These are phyloP conservation scores for Orthonychiurus folsomi DNA, from an alignment of 2,888 invertebrate genomes.

Conservation along the genomic window DNA sequence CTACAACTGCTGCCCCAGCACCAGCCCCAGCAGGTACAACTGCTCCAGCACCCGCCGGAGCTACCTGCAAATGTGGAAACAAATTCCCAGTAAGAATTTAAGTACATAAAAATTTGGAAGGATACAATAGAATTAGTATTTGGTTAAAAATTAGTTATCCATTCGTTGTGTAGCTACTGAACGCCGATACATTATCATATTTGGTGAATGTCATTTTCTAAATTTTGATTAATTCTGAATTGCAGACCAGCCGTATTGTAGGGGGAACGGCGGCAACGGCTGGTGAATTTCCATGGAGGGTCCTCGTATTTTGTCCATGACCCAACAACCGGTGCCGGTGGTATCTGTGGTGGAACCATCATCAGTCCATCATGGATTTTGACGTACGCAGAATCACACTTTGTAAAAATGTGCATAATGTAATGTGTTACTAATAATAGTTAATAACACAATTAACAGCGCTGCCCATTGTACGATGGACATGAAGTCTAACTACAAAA, in stretches of 20 bases:
- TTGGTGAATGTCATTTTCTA: too few species aligned
- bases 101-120: neutral
- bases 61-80: neutral
- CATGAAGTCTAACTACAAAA: constrained; percentile 6
- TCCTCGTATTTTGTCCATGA: constrained; percentile 16
- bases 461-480: constrained; percentile 23
- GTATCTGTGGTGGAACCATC: constrained; percentile 29
- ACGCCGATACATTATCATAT: too few species aligned
- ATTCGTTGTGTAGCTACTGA: too few species aligned
- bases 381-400: too few species aligned
- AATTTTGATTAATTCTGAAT: neutral
- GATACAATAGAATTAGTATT: too few species aligned
- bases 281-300: constrained; percentile 32
- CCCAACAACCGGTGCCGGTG: constrained; percentile 15
- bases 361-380: constrained; percentile 21
- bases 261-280: constrained; percentile 21
- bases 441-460: too few species aligned
- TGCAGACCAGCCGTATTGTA: constrained; percentile 26
- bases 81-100: constrained; percentile 6
- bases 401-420: too few species aligned
- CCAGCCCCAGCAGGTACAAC: neutral
- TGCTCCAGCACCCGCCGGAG: neutral
- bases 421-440: too few species aligned
- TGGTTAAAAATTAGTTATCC: too few species aligned
- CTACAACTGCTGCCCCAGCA: constrained; percentile 1